phyloP scores from a whole-genome alignment of 2,113 vertebrate species.

The Ageneiosus marmoratus region DNA sequence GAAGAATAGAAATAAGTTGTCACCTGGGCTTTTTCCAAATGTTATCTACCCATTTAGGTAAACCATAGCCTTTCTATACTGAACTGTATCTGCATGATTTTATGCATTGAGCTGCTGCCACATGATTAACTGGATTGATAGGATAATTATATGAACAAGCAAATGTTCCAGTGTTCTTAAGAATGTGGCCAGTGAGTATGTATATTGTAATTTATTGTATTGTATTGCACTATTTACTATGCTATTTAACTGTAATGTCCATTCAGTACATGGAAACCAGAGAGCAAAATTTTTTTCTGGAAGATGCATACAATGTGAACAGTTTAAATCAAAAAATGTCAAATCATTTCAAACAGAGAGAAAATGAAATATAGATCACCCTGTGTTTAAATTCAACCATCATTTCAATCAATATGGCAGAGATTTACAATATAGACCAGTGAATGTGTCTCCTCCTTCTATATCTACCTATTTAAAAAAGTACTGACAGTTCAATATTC shows the following conservation, averaged over 20 bases:
- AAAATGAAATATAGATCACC: constrained; percentile 53
- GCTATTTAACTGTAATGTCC: neutral
- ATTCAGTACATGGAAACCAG: neutral
- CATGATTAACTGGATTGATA: neutral
- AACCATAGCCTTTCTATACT: neutral
- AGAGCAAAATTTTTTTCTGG: neutral
- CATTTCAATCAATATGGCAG: constrained; percentile 43
- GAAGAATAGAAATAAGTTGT: neutral
- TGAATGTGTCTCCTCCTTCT: constrained; percentile 10
- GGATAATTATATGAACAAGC: neutral
- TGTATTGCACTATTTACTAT: too few species aligned
- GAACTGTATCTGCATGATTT: neutral
- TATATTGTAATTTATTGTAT: neutral
- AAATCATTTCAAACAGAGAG: constrained; percentile 43
- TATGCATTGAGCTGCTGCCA: neutral
- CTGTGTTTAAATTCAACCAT: constrained; percentile 45
- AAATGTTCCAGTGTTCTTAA: neutral
- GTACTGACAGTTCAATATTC: constrained; percentile 23
- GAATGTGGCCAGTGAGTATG: neutral
- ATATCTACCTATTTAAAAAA: constrained; percentile 26
- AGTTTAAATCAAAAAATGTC: constrained; percentile 47
- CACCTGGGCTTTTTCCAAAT: neutral
- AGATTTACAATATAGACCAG: constrained; percentile 41
- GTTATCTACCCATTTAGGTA: neutral
- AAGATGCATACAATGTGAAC: constrained; percentile 1